Conservation (phyloP, 2,888 invertebrate genomes). For the Cantharis flavilabris region DNA sequence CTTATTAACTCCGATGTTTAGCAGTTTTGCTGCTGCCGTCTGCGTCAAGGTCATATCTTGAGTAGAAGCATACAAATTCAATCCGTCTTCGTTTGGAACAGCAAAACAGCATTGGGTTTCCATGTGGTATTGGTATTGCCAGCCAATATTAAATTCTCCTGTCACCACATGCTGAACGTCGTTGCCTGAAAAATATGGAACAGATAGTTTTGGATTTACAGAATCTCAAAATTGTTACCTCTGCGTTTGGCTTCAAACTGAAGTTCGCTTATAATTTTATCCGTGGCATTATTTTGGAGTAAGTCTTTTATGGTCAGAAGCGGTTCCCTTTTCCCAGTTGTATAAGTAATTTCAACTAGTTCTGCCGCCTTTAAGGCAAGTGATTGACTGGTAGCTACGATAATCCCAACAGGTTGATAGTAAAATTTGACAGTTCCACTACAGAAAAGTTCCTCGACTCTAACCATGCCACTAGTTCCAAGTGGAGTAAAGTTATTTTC, state of each 20-base stretch:
- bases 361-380: slow-evolving; percentile 63
- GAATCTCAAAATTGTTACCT: too few relatives aligned
- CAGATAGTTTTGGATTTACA: too few relatives aligned
- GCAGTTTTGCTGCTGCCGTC: slow-evolving; percentile 57
- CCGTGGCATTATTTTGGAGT: slow-evolving; percentile 53
- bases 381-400: slow-evolving; percentile 65
- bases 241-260: slow-evolving; percentile 45
- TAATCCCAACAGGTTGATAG: slow-evolving; percentile 73
- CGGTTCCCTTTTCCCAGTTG: slow-evolving; percentile 51
- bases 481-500: slow-evolving; percentile 63
- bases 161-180: neutral
- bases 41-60: slow-evolving; percentile 70
- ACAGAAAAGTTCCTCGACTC: slow-evolving; percentile 56
- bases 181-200: neutral
- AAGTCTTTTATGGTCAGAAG: slow-evolving; percentile 57
- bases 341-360: slow-evolving; percentile 62
- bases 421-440: slow-evolving; percentile 61
- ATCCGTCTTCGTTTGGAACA: slow-evolving; percentile 64
- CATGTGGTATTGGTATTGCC: slow-evolving; percentile 55
- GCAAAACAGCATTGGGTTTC: slow-evolving; percentile 71
- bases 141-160: neutral
- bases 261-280: slow-evolving; percentile 51
- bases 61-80: slow-evolving; percentile 56
- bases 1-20: slow-evolving; percentile 65
- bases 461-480: slow-evolving; percentile 28